These are phyloP conservation scores for Regulus satrapa DNA, from an alignment of 2,113 vertebrate genomes.

Conservation along the genomic window DNA sequence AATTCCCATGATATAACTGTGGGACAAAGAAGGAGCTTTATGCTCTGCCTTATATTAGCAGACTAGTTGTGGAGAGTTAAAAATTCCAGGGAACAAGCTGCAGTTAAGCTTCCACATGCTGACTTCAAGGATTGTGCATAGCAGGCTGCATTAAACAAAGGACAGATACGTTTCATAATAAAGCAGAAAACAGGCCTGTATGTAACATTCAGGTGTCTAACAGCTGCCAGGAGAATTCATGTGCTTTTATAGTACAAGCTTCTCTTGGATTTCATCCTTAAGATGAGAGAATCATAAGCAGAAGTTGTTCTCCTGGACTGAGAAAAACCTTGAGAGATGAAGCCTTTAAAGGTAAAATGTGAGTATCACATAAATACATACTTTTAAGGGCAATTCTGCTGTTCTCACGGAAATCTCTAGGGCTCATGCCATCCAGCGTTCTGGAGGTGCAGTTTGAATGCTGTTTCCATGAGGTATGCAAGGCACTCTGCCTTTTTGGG, in stretches of 20 bases:
- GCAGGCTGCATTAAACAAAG: not conserved
- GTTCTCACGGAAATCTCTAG: not conserved
- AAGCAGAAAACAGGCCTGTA: not conserved
- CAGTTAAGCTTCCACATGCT: not conserved
- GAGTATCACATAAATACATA: not conserved
- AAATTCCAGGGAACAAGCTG: not conserved
- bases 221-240: not conserved
- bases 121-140: not conserved
- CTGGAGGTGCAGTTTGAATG: not conserved
- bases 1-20: not conserved
- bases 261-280: not conserved
- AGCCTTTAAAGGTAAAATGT: not conserved
- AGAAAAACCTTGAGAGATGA: not conserved
- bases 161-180: not conserved
- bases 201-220: not conserved
- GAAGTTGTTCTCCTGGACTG: constrained; percentile 7
- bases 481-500: not conserved
- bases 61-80: not conserved
- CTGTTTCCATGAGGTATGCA: not conserved
- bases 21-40: not conserved
- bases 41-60: not conserved
- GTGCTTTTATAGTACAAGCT: not conserved
- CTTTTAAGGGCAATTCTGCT: not conserved
- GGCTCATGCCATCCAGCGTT: not conserved
- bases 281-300: not conserved